These are phyloP conservation scores for Sycophila texana DNA, from an alignment of 2,888 invertebrate genomes.

Conservation along the genomic window DNA sequence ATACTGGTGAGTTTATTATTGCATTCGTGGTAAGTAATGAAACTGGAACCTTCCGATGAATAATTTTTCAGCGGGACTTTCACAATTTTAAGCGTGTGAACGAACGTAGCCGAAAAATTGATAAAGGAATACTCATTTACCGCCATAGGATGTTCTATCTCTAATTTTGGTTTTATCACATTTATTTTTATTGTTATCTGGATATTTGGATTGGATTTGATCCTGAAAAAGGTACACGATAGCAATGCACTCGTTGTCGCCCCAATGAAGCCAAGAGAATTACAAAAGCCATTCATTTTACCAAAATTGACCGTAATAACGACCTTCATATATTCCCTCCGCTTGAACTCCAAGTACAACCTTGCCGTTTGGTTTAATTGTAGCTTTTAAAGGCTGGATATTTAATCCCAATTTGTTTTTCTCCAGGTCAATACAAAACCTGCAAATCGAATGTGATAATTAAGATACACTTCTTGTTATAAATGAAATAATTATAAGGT, in stretches of 20 bases:
- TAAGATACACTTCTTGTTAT: not conserved
- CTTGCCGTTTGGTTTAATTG: slow-evolving; percentile 63
- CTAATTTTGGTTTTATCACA: slow-evolving; percentile 71
- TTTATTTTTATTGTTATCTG: slow-evolving; percentile 61
- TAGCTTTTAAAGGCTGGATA: slow-evolving; percentile 74
- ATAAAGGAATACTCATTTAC: slow-evolving; percentile 73
- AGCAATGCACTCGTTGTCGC: not conserved
- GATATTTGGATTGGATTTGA: slow-evolving; percentile 65
- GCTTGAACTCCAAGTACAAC: slow-evolving; percentile 70
- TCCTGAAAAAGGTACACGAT: slow-evolving; percentile 58
- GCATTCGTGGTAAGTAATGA: slow-evolving; percentile 64
- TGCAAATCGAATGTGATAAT: slow-evolving; percentile 26
- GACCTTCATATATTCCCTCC: slow-evolving; percentile 71
- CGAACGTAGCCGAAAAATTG: slow-evolving; percentile 74
- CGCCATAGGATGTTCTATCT: slow-evolving; percentile 71
- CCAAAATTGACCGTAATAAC: slow-evolving; percentile 75
- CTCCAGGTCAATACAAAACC: slow-evolving; percentile 75
- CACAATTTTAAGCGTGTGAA: slow-evolving; percentile 69
- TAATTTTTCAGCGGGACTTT: slow-evolving; percentile 73
- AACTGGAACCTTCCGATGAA: slow-evolving; percentile 73
- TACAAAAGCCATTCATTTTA: slow-evolving; percentile 49
- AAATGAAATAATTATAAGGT: not conserved
- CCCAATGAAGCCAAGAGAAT: not conserved
- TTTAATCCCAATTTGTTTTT: slow-evolving; percentile 72
- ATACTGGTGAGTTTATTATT: slow-evolving; percentile 1